These are phyloP conservation scores for Candidula unifasciata DNA, from an alignment of 2,888 invertebrate genomes.

Conservation along the genomic window DNA sequence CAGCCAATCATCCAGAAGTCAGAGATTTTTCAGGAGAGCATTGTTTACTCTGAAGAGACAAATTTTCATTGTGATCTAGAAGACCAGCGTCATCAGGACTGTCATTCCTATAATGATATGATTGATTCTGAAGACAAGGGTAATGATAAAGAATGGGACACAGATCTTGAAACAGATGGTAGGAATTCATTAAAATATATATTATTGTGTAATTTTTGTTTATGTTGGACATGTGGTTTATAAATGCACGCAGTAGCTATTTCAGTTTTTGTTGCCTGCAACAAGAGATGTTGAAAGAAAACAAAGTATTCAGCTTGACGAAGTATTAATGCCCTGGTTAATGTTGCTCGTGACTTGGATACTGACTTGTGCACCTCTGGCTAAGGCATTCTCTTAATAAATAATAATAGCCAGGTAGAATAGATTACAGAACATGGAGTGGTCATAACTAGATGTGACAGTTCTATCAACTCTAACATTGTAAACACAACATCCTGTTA, in stretches of 20 bases:
- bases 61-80: conserved; percentile 65
- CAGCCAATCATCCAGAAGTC: not conserved
- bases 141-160: conserved; percentile 76
- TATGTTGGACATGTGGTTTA: not conserved
- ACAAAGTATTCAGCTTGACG: too few relatives aligned
- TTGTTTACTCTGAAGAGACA: not conserved
- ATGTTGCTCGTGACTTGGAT: too few relatives aligned
- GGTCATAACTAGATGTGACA: too few relatives aligned
- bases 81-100: conserved; percentile 42
- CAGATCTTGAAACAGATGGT: conserved; percentile 76
- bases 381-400: too few relatives aligned
- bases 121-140: conserved; percentile 60
- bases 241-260: not conserved
- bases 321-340: too few relatives aligned
- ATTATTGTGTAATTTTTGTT: not conserved
- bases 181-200: conserved; percentile 13
- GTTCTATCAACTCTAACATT: too few relatives aligned
- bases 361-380: too few relatives aligned
- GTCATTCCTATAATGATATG: conserved; percentile 62
- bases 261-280: too few relatives aligned
- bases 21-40: not conserved
- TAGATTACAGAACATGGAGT: too few relatives aligned
- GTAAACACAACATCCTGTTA: too few relatives aligned
- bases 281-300: too few relatives aligned
- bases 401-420: too few relatives aligned